Base-by-base conservation (phyloP, 1,140 invertebrate species). In the Condylostylus longicornis region DNA sequence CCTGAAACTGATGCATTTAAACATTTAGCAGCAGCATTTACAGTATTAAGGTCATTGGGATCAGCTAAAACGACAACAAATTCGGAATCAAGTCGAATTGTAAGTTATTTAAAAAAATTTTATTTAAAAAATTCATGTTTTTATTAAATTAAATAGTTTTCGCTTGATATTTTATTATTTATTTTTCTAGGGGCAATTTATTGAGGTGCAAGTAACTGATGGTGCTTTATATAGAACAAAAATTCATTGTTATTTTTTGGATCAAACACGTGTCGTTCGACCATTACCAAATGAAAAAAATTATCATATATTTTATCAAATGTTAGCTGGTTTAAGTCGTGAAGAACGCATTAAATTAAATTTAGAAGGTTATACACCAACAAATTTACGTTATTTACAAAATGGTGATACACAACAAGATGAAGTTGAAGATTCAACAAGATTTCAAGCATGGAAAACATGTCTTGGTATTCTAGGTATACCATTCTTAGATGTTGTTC, bases 251-350 rank as follows among this genome's bases (percentile, higher is more conserved):
- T 93, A 93, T 54, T 93, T 93, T 64, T 38, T 60, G 37, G 88
- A 95, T 54, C 84, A 94, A 64, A 90, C 84, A 19, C 72, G 90
- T 35, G 87, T 94, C 12, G 88, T 91, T 39, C 68, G 75, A 19
- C 84, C 84, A 5, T 65, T 86, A 42, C 68, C 77, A 7, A 78
- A 82, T 50, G 89, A 94, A 63, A 89, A 90, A 51, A 95, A 94
- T 65, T 96, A 93, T 58, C 89, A 95, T 54, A 93, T 95, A 54
- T 96, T 96, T 67, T 96, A 96, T 65, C 89, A 96, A 65, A 82
- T 96, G 80, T 65, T 96, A 18, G 87, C 87, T 12, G 89, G 89
- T 4, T 69, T 96, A 2, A 78, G 77, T 10, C 61, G 74, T 31
- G 88, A 94, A 46, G 90, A 94, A 63, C 72, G 87, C 62, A 71